These are phyloP conservation scores for Lamellibrachia columna DNA, from an alignment of 2,888 invertebrate genomes.

Conservation along the genomic window DNA sequence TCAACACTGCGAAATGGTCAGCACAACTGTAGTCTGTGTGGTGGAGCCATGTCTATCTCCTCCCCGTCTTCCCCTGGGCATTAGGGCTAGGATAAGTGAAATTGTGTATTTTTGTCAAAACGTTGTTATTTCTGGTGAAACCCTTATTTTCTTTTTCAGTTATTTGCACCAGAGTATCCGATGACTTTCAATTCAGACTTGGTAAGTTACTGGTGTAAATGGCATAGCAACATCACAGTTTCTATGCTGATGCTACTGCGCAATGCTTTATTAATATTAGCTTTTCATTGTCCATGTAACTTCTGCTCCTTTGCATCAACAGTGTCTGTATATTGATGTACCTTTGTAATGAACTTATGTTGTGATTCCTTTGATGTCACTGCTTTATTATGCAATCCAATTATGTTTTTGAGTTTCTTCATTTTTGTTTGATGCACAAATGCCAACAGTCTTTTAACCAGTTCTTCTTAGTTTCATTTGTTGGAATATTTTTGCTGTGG, in stretches of 20 bases:
- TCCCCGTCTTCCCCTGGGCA: background rate
- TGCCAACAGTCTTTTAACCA: background rate
- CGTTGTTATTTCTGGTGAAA: background rate
- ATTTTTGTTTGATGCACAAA: background rate
- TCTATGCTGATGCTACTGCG: background rate
- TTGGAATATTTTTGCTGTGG: background rate
- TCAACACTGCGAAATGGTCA: background rate
- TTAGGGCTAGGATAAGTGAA: background rate
- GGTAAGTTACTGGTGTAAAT: background rate
- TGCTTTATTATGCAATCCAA: background rate
- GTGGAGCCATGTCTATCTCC: background rate
- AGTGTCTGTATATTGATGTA: background rate
- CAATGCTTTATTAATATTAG: background rate
- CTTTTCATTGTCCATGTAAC: background rate
- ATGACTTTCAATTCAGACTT: constrained; percentile 16
- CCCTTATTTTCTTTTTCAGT: background rate
- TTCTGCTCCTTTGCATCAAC: background rate
- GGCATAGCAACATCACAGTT: background rate
- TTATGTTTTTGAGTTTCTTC: background rate
- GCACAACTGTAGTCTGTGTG: background rate
- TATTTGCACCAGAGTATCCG: constrained; percentile 6
- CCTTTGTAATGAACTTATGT: background rate
- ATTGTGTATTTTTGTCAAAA: background rate
- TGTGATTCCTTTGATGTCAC: background rate
- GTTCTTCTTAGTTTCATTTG: background rate